Base-by-base conservation (phyloP, 2,113 vertebrate species). In the Thalassoma bifasciatum region DNA sequence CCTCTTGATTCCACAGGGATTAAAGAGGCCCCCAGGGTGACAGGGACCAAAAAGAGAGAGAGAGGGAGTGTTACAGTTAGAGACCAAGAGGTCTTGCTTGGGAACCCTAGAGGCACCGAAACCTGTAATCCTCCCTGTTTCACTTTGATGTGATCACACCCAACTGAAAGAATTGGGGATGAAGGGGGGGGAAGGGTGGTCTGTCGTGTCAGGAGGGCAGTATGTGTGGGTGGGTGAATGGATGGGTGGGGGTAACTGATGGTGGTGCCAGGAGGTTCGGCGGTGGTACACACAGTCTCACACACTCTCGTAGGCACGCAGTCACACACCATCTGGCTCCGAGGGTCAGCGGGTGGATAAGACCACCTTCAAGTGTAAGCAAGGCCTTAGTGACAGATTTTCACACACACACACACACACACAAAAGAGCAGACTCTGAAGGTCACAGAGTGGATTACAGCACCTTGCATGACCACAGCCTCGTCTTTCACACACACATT, bases 61-160 rank as follows among this genome's bases (percentile, higher is more conserved):
- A 42, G 34, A 68, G 74, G 56, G 53, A n/a, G 64, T 24, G 57
- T 69, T 66, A 82, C 69, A 34, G 80, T 77, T 50, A 42, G 65
- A 72, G 47, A 34, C 26, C 14, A 26, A 60, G 50, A 37, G 46
- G 57, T 70, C 47, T 53, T 56, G 37, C 83, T 75, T 82, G 77
- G 66, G 77, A 84, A 79, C 70, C 83, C 82, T 66, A 14, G 61
- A 63, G 84, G 62, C 79, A 79, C 44, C 86, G 59, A 34, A 77
- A 87, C 73, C 81, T 74, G 76, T 91, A 90, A 91, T 90, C 90
- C 88, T 73, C 71, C 49, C 69, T 62, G 73, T 85, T 82, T 81
- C 36, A 73, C 90, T 91, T 91, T 88, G 88, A 91, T 87, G 90
- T 91, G 81, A 84, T 91, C 84, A 80, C 86, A 80, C 66, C 66